Percentiles rank a stretch among this genome's conserved stretches.
phyloP scores from a whole-genome alignment of 2,888 invertebrate species.

The Abrostola triplasia region DNA sequence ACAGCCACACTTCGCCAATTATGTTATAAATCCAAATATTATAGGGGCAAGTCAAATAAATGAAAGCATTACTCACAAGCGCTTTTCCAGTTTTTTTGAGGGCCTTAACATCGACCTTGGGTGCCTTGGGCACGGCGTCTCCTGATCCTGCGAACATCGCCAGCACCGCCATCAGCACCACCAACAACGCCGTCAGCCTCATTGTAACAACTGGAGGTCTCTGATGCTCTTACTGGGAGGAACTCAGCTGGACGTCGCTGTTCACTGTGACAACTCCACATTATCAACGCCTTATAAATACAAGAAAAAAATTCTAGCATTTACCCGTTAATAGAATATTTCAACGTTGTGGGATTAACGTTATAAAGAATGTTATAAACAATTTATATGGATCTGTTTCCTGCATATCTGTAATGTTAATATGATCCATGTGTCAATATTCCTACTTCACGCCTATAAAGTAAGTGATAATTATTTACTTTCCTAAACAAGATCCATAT shows the following conservation, averaged over 20 bases:
- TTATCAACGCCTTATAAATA: not conserved
- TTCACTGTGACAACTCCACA: not conserved
- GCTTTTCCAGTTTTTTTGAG: not conserved
- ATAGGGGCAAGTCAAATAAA: not conserved
- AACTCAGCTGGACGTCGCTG: not conserved
- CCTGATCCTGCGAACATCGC: not conserved
- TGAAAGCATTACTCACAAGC: not conserved
- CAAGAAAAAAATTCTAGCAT: not conserved
- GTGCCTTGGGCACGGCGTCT: not conserved
- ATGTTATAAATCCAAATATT: too few species aligned
- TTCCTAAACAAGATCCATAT: too few species aligned
- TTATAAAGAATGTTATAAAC: not conserved
- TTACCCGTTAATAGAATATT: not conserved
- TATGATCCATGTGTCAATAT: too few species aligned
- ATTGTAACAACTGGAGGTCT: not conserved
- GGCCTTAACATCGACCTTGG: not conserved
- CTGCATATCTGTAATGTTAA: too few species aligned
- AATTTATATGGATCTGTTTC: not conserved
- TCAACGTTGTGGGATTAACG: not conserved
- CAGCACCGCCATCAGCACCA: not conserved
- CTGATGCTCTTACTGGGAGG: not conserved
- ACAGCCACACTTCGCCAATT: too few species aligned
- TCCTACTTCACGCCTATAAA: too few species aligned
- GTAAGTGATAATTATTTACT: too few species aligned
- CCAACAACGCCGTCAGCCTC: slow-evolving; percentile 1